These are phyloP conservation scores for Poeciliopsis turrubarensis DNA, from an alignment of 2,113 vertebrate species.

Conservation along the genomic window DNA sequence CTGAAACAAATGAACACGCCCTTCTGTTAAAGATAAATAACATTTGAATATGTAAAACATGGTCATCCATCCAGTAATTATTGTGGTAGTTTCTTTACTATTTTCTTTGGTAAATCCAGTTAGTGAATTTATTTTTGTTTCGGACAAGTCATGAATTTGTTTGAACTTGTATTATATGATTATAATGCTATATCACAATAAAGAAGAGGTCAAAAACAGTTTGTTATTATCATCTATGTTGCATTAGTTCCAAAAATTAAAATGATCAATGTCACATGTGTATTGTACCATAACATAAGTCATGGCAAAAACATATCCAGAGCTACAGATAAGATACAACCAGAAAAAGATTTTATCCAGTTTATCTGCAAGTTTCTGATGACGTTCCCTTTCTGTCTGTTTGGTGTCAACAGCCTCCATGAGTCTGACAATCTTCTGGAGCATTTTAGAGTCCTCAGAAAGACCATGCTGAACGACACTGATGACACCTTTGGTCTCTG, in stretches of 20 bases:
- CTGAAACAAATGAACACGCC: too few species aligned
- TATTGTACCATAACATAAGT: conserved; percentile 15
- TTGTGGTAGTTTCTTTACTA: too few species aligned
- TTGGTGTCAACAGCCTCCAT: conserved; percentile 51
- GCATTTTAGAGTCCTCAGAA: conserved; percentile 24
- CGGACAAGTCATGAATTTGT: background rate
- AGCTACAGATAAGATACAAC: conserved; percentile 42
- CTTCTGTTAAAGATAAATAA: too few species aligned
- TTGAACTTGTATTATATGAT: background rate
- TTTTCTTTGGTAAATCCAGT: too few species aligned
- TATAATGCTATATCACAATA: background rate
- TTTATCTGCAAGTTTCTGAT: conserved; percentile 40
- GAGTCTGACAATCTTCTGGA: conserved; percentile 58
- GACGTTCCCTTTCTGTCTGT: conserved; percentile 7
- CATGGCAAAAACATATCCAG: conserved; percentile 41
- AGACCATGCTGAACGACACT: conserved; percentile 16
- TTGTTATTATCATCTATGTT: background rate
- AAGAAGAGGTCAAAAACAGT: background rate
- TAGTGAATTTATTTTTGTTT: too few species aligned
- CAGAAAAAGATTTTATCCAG: conserved; percentile 67
- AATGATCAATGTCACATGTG: conserved; percentile 49
- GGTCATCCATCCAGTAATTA: too few species aligned
- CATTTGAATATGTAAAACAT: too few species aligned
- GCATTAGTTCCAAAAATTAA: conserved; percentile 62
- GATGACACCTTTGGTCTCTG: conserved; percentile 47